phyloP scores from a whole-genome alignment of 2,888 invertebrate genomes.

The Lydus trimaculatus region DNA sequence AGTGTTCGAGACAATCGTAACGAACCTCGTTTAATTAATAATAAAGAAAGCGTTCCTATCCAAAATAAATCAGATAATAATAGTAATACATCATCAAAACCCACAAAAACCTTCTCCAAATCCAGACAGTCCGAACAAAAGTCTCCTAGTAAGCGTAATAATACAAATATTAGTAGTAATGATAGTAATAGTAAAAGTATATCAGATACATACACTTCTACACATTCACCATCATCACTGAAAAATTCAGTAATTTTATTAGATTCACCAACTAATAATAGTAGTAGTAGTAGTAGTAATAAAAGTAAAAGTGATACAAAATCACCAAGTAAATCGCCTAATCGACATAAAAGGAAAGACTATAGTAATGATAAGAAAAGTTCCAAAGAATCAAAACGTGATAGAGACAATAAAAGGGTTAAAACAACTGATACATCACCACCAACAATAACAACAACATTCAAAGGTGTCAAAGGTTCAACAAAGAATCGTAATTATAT shows the following conservation, averaged over 20 bases:
- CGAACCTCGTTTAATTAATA: conserved; percentile 59
- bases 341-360: conserved; percentile 44
- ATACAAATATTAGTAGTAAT: conserved; percentile 14
- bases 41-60: conserved; percentile 53
- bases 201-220: conserved; percentile 32
- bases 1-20: conserved; percentile 56
- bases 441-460: conserved; percentile 58
- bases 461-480: conserved; percentile 67
- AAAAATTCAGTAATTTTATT: conserved; percentile 41
- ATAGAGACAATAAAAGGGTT: conserved; percentile 33
- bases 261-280: conserved; percentile 50
- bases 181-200: conserved; percentile 25
- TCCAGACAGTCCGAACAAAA: conserved; percentile 38
- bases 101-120: conserved; percentile 45
- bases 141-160: conserved; percentile 18
- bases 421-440: conserved; percentile 42
- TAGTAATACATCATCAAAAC: conserved; percentile 40
- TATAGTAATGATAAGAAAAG: conserved; percentile 39
- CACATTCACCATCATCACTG: conserved; percentile 34
- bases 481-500: conserved; percentile 71
- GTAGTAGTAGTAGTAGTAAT: conserved; percentile 50
- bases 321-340: conserved; percentile 37
- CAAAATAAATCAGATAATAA: conserved; percentile 40
- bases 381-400: conserved; percentile 40
- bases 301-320: conserved; percentile 46